Evolutionary conservation across 2,797 vertebrate genomes (phyloP).

Genomic region (Macrochelys suwanniensis): DNA sequence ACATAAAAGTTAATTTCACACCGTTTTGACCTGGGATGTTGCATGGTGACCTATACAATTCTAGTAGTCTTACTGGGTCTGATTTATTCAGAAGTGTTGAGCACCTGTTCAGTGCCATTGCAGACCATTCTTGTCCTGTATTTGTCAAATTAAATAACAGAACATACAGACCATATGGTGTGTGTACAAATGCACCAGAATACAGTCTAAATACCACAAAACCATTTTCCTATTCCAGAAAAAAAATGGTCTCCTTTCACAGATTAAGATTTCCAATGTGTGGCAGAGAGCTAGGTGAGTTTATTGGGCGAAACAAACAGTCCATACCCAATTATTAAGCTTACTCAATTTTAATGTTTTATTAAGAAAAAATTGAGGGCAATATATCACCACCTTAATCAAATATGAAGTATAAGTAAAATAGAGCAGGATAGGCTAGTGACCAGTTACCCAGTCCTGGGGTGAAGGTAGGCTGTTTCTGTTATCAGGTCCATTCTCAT

Average conservation of each 20-base stretch:
- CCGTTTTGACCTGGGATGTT: background rate
- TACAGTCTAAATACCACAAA: background rate
- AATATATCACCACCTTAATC: background rate
- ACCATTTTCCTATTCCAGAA: background rate
- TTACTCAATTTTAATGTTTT: background rate
- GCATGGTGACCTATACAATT: conserved; percentile 20
- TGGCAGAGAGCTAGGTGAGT: background rate
- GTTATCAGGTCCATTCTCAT: no score
- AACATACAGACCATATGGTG: background rate
- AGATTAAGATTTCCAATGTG: background rate
- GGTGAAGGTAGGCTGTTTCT: no score
- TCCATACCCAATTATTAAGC: background rate
- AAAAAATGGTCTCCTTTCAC: background rate
- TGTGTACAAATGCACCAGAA: background rate
- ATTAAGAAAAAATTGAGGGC: background rate
- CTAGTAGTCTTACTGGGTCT: background rate
- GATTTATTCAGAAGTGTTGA: conserved; percentile 4
- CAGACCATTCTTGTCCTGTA: background rate
- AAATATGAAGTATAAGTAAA: background rate
- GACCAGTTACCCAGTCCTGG: background rate
- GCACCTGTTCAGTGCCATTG: background rate
- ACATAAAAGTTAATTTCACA: conserved; percentile 35
- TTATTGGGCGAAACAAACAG: background rate
- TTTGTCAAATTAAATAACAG: background rate
- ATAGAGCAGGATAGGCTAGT: background rate